Percentiles rank a stretch among this genome's conserved stretches.
Conservation (phyloP, 2,113 vertebrate species). For the Amblyopsis rosae region DNA sequence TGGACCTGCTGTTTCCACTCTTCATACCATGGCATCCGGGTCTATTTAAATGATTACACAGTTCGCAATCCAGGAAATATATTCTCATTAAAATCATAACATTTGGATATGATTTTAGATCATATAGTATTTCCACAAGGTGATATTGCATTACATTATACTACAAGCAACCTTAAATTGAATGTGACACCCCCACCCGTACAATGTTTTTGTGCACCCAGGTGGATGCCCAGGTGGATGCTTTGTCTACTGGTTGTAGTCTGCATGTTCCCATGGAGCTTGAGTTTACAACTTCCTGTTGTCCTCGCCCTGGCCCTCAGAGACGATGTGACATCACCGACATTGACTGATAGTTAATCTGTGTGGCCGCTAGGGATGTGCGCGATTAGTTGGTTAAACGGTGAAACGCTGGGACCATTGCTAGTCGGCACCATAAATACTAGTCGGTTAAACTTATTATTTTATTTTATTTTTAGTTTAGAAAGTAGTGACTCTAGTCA, state of each 20-base stretch:
- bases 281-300: constrained; percentile 63
- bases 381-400: too few species aligned
- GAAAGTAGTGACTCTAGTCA: too few species aligned
- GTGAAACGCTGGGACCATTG: background rate
- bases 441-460: too few species aligned
- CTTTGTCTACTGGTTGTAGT: constrained; percentile 53
- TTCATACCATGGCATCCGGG: too few species aligned
- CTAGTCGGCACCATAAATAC: too few species aligned
- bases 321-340: constrained; percentile 47
- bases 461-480: too few species aligned
- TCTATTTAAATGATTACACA: too few species aligned
- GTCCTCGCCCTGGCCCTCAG: constrained; percentile 44
- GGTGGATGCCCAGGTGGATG: constrained; percentile 38
- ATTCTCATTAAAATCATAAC: background rate
- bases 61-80: too few species aligned
- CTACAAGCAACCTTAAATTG: background rate
- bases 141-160: too few species aligned
- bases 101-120: background rate
- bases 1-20: too few species aligned
- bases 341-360: constrained; percentile 39
- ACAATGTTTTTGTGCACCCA: constrained; percentile 23
- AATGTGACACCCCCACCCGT: background rate
- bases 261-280: constrained; percentile 74
- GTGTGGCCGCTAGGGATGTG: background rate
- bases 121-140: too few species aligned